Evolutionary conservation across 2,113 vertebrate species (phyloP).

Genomic region (Aythya baeri): DNA sequence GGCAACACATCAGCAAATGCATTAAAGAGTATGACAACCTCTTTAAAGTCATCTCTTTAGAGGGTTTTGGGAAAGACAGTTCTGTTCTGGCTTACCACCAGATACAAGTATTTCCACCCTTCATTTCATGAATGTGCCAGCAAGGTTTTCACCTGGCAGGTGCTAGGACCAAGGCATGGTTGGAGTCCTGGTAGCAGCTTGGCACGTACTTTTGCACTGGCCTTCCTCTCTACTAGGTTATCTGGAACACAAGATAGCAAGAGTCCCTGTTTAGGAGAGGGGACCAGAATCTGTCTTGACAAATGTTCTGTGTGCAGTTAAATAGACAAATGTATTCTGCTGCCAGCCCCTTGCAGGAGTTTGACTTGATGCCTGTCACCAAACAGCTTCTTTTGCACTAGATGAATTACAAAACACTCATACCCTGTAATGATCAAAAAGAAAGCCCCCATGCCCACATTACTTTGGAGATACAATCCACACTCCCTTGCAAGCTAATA

Average conservation of each 20-base stretch:
- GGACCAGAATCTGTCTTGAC: constrained; percentile 75
- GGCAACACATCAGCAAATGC: not conserved
- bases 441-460: constrained; percentile 47
- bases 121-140: not conserved
- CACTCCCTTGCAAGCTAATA: not conserved
- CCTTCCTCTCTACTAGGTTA: constrained; percentile 17
- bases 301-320: constrained; percentile 79
- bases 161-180: not conserved
- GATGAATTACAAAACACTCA: constrained; percentile 71
- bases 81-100: not conserved
- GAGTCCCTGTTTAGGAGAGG: constrained; percentile 5
- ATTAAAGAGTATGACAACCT: constrained; percentile 22
- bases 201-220: constrained; percentile 9
- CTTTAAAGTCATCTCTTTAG: not conserved
- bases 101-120: not conserved
- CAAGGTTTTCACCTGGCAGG: not conserved
- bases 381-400: constrained; percentile 77
- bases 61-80: not conserved
- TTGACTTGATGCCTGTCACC: constrained; percentile 79
- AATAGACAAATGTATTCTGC: constrained; percentile 79
- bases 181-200: not conserved
- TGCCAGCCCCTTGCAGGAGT: constrained; percentile 76
- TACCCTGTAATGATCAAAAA: constrained; percentile 69
- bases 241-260: not conserved
- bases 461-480: constrained; percentile 6